Base-by-base conservation (phyloP, 2,888 invertebrate species). In the Thecocarcelia acutangulata region DNA sequence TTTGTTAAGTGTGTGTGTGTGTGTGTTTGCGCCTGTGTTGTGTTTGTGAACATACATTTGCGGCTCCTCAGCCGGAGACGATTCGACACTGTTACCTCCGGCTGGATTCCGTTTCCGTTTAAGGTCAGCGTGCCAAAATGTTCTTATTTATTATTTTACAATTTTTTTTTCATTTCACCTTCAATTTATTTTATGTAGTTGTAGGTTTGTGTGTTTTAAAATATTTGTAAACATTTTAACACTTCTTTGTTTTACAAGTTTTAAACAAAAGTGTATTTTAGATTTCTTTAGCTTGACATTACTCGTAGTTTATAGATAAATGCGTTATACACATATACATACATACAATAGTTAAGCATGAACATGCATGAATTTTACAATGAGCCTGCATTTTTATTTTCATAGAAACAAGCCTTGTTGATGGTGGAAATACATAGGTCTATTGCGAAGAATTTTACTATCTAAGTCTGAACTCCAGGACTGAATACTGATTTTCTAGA, bases 41-140 rank as follows among this genome's bases (percentile, higher is more conserved):
- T 48, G 50, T 59, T 12, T 37, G 37, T 37, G 40, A 82, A 72
- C 73, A 72, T 83, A 79, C 66, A 75, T 78, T 79, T 83, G 83
- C 74, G 80, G 85, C 80, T 80, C 85, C 80, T 82, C 72, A 66
- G 87, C 89, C 88, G 88, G 89, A 89, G 89, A 89, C 87, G 88
- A 86, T 88, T 87, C 87, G 88, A 87, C 87, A 87, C 87, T 87
- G 87, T 86, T 87, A 88, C 88, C 89, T 89, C 89, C 88, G 88
- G 87, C 86, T 86, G 85, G 85, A 87, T 87, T 89, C 86, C 87
- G 88, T 86, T 89, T 89, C 89, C 88, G 87, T 82, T 84, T 80
- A 70, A 70, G 84, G 84, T 84, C 83, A 84, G 72, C 83, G 81
- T 83, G 83, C 83, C 83, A 80, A 83, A 79, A 84, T 77, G 50